These are phyloP conservation scores for Euglossa dilemma DNA, from an alignment of 1,140 invertebrate species.

Conservation along the genomic window DNA sequence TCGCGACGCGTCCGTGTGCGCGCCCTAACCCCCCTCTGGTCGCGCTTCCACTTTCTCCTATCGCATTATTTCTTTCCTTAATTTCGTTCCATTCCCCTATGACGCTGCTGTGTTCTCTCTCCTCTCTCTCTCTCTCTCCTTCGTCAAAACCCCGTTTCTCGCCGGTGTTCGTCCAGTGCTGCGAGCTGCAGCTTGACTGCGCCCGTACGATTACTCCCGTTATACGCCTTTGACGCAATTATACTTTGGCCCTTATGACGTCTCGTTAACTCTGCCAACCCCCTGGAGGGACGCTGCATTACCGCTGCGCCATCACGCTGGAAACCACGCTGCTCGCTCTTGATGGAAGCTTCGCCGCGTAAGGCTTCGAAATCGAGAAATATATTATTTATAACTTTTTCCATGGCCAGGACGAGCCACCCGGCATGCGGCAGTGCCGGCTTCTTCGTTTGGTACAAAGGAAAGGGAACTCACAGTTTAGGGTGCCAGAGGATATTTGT, in stretches of 20 bases:
- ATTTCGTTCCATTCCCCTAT: slow-evolving; percentile 67
- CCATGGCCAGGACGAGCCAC: background rate
- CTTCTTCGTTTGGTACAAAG: background rate
- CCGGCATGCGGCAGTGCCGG: background rate
- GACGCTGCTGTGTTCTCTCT: slow-evolving; percentile 28
- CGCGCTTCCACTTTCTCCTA: slow-evolving; percentile 48
- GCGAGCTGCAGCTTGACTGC: slow-evolving; percentile 48
- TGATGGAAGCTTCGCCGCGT: slow-evolving; percentile 38
- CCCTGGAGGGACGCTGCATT: slow-evolving; percentile 46
- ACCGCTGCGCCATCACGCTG: slow-evolving; percentile 44
- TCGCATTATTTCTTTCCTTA: slow-evolving; percentile 70
- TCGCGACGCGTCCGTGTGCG: background rate
- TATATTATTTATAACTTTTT: slow-evolving; percentile 42
- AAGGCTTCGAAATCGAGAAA: slow-evolving; percentile 45
- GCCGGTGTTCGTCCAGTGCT: slow-evolving; percentile 26
- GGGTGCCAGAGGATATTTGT: slow-evolving; percentile 1
- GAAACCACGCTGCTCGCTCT: slow-evolving; percentile 27
- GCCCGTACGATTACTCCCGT: slow-evolving; percentile 69
- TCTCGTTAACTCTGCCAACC: slow-evolving; percentile 69
- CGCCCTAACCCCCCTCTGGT: slow-evolving; percentile 24
- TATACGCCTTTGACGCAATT: slow-evolving; percentile 75
- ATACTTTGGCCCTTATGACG: slow-evolving; percentile 69
- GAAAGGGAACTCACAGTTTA: background rate
- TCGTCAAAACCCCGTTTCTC: slow-evolving; percentile 7
- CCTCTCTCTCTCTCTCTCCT: slow-evolving; percentile 23